Evolutionary conservation across 2,797 vertebrate genomes (phyloP).

Genomic region (Enteromius thamalakanensis): DNA sequence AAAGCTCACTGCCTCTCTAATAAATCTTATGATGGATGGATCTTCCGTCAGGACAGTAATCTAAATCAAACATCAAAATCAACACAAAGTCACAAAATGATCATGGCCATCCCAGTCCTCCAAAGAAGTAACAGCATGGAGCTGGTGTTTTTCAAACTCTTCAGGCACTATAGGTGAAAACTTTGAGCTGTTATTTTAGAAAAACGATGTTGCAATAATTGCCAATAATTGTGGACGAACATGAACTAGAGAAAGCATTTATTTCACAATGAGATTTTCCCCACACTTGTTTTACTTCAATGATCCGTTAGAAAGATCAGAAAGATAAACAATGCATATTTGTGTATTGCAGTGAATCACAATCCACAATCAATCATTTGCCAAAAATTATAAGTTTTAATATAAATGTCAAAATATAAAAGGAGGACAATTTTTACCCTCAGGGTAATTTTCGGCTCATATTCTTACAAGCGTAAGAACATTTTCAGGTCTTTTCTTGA

Average conservation of each 20-base stretch:
- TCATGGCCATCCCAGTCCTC: no score
- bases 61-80: no score
- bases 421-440: background rate
- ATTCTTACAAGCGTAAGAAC: constrained; percentile 5
- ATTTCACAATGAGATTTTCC: background rate
- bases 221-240: background rate
- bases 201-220: background rate
- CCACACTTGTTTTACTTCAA: background rate
- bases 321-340: background rate
- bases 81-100: no score
- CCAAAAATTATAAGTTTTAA: background rate
- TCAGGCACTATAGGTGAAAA: no score
- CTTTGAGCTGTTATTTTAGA: background rate
- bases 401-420: background rate
- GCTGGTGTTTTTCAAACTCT: no score
- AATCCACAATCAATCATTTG: background rate
- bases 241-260: background rate
- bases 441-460: background rate
- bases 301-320: background rate
- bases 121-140: no score
- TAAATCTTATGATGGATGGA: no score
- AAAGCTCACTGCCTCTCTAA: no score
- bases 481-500: constrained; percentile 29
- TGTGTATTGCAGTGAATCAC: background rate
- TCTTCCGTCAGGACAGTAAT: no score